Evolutionary conservation across 2,113 vertebrate species (phyloP).

Genomic region (Microtus ochrogaster): DNA sequence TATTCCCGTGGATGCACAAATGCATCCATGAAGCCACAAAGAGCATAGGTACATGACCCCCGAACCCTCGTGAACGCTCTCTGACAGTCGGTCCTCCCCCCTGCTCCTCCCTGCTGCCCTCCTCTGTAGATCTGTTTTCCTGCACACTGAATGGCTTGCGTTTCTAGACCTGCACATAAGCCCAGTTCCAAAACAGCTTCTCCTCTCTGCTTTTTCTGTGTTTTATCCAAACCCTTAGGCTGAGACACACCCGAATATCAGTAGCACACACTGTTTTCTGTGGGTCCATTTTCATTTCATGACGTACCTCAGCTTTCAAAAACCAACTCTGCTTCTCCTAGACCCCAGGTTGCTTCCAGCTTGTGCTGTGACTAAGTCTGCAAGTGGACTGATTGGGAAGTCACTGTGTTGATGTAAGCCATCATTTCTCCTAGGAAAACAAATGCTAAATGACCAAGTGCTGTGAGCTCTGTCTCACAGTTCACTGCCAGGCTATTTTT

Average conservation of each 20-base stretch:
- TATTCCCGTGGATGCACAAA: background rate
- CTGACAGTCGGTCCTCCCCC: background rate
- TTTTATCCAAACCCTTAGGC: background rate
- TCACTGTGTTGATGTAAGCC: background rate
- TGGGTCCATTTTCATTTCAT: background rate
- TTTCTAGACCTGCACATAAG: background rate
- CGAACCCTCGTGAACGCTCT: background rate
- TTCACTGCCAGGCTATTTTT: background rate
- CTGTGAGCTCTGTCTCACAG: background rate
- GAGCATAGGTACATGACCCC: background rate
- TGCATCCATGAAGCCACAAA: background rate
- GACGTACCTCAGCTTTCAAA: background rate
- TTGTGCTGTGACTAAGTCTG: background rate
- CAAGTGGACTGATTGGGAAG: background rate
- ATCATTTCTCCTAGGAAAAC: slow-evolving; percentile 1
- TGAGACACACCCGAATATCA: background rate
- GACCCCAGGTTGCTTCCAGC: background rate
- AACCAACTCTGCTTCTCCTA: background rate
- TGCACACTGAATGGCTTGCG: background rate
- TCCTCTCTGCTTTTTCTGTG: background rate
- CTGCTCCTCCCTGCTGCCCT: too few species aligned
- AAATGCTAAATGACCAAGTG: background rate
- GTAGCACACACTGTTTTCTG: slow-evolving; percentile 10
- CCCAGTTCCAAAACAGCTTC: background rate
- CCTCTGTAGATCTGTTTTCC: background rate